Evolutionary conservation across 2,113 vertebrate species (phyloP), one percentile per base, ranked within the genome.

Genomic region (Ornithorhynchus anatinus): DNA sequence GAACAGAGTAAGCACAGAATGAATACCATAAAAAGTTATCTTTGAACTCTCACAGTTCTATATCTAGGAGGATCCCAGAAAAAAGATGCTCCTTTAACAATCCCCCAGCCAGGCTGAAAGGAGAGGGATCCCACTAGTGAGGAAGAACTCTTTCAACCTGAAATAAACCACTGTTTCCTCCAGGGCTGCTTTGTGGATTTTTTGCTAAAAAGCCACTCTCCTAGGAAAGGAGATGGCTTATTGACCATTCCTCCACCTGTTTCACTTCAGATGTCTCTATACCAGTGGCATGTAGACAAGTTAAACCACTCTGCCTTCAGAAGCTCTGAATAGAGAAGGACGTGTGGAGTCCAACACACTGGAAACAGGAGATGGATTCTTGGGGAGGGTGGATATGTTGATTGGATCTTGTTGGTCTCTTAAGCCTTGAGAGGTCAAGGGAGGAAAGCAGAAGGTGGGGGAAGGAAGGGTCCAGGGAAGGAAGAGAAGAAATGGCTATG

Each of bases 281-380:
- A 51, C 75, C 81, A 84, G 75, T 58, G 65, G 2, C 63, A 58
- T 35, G 1, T 7, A 38, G 60, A 23, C 0, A 52, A 47, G 25
- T 68, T 72, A 25, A 60, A 71, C 69, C 84, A 81, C 72, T 71
- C 75, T 88, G 60, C 56, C 69, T 86, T 85, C 58, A 63, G 35
- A 63, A 58, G 72, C 69, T 84, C 72, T 69, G 78, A 86, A 81
- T 47, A 79, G 84, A 77, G 51, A 76, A 47, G 50, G 16, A 35
- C 70, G 72, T 65, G 74, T 57, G 86, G 77, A 86, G 82, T 35
- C 32, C 52, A 23, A 40, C 42, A n/a, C 73, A 63, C 63, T 81
- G 65, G 64, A 69, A 73, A 51, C 36, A 4, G 14, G 1, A 0
- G n/a, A 16, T 5, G 44, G 16, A 22, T 22, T 73, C 1, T 2